Evolutionary conservation across 2,113 vertebrate species (phyloP), one percentile per base, ranked within the genome.

Genomic region (Phyllostomus hastatus): DNA sequence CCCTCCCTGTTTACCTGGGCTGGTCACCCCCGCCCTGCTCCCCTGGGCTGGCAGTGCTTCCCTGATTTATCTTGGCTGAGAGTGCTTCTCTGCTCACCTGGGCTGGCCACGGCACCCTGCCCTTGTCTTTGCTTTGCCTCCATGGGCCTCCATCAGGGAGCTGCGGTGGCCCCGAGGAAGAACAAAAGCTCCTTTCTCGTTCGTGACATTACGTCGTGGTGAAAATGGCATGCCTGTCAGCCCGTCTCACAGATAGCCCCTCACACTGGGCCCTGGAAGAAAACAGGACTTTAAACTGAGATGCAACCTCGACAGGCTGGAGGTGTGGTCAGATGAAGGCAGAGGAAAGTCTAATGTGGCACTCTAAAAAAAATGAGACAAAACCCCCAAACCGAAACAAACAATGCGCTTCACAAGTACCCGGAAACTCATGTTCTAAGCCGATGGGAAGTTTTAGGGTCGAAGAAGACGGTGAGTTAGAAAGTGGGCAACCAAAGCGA

Each of bases 171-270:
- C 46, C 17, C 38, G 17, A 52, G n/a, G 76, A 72, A 59, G 76
- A 90, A 97, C 93, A 97, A 96, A 91, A 70, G 67, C 72, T 72
- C 57, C 85, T 92, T 96, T 93, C 81, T 97, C 85, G 8, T 10
- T 31, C 24, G 31, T 81, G 78, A 94, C 85, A 48, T 52, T 38
- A 11, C 1, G 8, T 10, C 46, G 33, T 20, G 75, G 54, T 61
- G 78, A 46, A 46, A 83, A 52, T 31, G 26, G 2, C 46, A 38
- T 0, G 9, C 73, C n/a, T 76, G 76, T 72, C 91, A 81, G 17
- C 46, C 41, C 57, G 12, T 83, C 48, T 70, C 48, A 64, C 41
- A 50, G 33, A 19, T 1, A 57, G 79, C 7, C 10, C 2, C 64
- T 69, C 59, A 35, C 28, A 11, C 24, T 1, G 15, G 43, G 64